Evolutionary conservation across 2,113 vertebrate species (phyloP), one percentile per base, ranked within the genome.

Genomic region (Macroglossus sobrinus): DNA sequence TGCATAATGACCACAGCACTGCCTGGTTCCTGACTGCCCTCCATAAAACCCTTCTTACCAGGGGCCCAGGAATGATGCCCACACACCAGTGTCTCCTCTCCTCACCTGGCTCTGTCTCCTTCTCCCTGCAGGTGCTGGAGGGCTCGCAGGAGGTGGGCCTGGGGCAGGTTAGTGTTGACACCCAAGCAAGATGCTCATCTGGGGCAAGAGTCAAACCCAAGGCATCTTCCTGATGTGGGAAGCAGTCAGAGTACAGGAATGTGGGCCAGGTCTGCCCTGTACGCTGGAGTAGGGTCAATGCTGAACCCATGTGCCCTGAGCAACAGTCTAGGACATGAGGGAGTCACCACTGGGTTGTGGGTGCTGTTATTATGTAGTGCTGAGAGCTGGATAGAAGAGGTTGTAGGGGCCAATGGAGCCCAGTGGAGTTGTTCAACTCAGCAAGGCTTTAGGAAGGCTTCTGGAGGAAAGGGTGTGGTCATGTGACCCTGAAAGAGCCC

Each of bases 41-140:
- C 61, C 19, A 2, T 0, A 1, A 35, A 47, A 11, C 10, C 30
- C 57, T 43, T 63, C 50, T 8, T 55, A 26, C 14, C 40, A 11
- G 2, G 30, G 38, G 21, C 53, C 38, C 53, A 16, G 16, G 50
- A 24, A 24, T 1, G 4, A 59, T 9, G 7, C 28, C 63, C 33
- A 7, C 33, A 0, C 0, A 2, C 22, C 40, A 15, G 45, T 26
- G 14, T 85, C 80, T 59, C 81, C 12, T 68, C 61, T 69, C 76
- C 33, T 72, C n/a, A 50, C 0, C 53, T 5, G 9, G 35, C 38
- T 96, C 84, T 97, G 10, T 97, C 94, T 69, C 0, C n/a, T 97
- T 97, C 87, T 97, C 47, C 94, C 98, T 75, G 5, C 88, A 98
- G 98, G 98, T 94, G 89, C 94, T 1, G 96, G 97, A 96, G 98